Evolutionary conservation across 2,113 vertebrate species (phyloP), one percentile per base, ranked within the genome.

Genomic region (Erinaceus europaeus): DNA sequence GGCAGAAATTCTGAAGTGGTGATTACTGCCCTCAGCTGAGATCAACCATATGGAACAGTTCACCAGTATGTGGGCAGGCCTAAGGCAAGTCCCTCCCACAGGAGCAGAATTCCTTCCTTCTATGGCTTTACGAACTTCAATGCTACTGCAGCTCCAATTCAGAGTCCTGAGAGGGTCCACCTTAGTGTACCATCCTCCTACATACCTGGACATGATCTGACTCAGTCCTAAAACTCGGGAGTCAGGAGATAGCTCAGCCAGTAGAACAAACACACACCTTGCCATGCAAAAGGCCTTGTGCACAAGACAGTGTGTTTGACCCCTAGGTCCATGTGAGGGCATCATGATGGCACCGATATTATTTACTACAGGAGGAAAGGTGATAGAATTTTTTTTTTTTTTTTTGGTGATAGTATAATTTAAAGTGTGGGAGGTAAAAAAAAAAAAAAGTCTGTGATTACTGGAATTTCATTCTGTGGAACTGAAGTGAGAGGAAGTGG

Each of bases 111-210:
- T 38, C 78, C 38, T 72, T 65, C 38, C 79, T 23, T 71, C 34
- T n/a, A 6, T 72, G 57, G 79, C 50, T 85, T 91, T 72, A 73
- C 88, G 76, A 32, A 68, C 68, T 72, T 79, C 57, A 75, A 20
- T 86, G 17, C 57, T 88, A n/a, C 20, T 21, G 5, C 44, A 62
- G 73, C 64, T 91, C n/a, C 86, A 38, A 38, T 84, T 89, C 50
- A n/a, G 57, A 61, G 25, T 86, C 59, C 81, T 32, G 17, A 90
- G 48, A 80, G 32, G 42, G 44, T 64, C 64, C 48, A 78, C 34
- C 65, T 73, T 59, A 20, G 34, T 14, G 20, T 69, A 46, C 36
- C 17, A 87, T 61, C 59, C 25, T 85, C 59, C n/a, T n/a, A 4
- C 36, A 5, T 64, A 55, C 8, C 53, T 55, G 53, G 53, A 55